Base-by-base conservation (phyloP, 2,113 vertebrate species). In the Periophthalmodon schlosseri region DNA sequence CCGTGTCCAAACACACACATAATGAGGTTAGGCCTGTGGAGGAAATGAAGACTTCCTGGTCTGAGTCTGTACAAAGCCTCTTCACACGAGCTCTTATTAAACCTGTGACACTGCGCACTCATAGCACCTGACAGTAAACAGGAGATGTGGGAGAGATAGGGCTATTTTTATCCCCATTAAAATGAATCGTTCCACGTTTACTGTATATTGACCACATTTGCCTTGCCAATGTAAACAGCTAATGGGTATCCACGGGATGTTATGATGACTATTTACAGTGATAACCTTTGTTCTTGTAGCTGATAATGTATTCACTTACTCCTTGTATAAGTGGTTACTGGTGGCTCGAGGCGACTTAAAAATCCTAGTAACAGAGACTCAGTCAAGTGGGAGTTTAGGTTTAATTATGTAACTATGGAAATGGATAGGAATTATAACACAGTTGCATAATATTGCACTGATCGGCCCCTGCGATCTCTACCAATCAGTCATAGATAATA, bases 11-110 rank as follows among this genome's bases (percentile, higher is more conserved):
- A 65, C 63, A 36, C 60, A n/a, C 63, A 65, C 34, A 3, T 65
- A 65, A 65, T 65, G 18, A 65, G 33, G 63, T 65, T 65, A 65
- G 20, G 34, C 63, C 34, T 18, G 34, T 11, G 34, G 34, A 65
- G 63, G 63, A 65, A 65, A 65, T 65, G 63, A 44, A 65, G 18
- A 34, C 63, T 44, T 65, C 63, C 63, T 65, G 63, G 34, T 65
- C 63, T 8, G 24, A 34, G 60, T 63, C 60, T 65, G 63, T 34
- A 13, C 63, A 44, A 44, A 44, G 63, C 63, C 39, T 20, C 16
- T 33, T 23, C 57, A 28, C 24, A 11, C 16, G 16, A 28, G 16
- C 34, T 44, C 20, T 44, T 21, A 39, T 65, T 20, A 13, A 36
- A 44, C 18, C 33, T 44, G 63, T 39, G 20, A 44, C 34, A 65